Evolutionary conservation across 2,113 vertebrate species (phyloP), one percentile per base, ranked within the genome.

Genomic region (Eulacestoma nigropectus): DNA sequence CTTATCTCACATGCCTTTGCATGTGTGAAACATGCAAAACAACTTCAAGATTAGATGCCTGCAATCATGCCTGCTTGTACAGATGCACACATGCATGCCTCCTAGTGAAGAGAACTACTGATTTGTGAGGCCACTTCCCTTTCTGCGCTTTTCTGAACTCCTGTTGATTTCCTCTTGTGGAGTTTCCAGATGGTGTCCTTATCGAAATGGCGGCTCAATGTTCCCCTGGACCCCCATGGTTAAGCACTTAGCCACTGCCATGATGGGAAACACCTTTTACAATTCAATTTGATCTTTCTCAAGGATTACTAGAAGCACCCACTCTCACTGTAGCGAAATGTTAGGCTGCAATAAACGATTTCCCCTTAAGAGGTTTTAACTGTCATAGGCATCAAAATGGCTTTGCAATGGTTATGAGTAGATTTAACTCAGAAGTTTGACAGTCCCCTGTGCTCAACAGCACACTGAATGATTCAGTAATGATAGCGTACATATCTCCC

Each of bases 301-400:
- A 57, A 52, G 95, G 95, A 96, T 96, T 96, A 83, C 89, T 64
- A 94, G 87, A 94, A 96, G 93, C 73, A 84, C 49, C 85, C 94
- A 79, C 89, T 93, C 62, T 87, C 6, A 3, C 64, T 74, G 82
- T 22, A 95, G 74, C 1, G 4, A 95, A 96, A 94, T 70, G 90
- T 94, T 96, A 96, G 95, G 75, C 86, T 89, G 90, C 68, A 96
- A 95, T 96, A 97, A 96, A 93, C 70, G 50, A 95, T 96, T 97
- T 92, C 89, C 82, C 90, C 6, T 0, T 96, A 96, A 97, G 91
- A 97, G 89, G 84, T 97, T 97, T 96, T 96, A 96, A 96, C 94
- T 97, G 95, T 97, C 79, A 73, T 29, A 95, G 87, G 62, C 96
- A 96, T 97, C 95, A 97, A 96, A 96, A 96, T 94, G 93, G 94